phyloP scores from a whole-genome alignment of 2,888 invertebrate species.

The Tetragonula carbonaria region DNA sequence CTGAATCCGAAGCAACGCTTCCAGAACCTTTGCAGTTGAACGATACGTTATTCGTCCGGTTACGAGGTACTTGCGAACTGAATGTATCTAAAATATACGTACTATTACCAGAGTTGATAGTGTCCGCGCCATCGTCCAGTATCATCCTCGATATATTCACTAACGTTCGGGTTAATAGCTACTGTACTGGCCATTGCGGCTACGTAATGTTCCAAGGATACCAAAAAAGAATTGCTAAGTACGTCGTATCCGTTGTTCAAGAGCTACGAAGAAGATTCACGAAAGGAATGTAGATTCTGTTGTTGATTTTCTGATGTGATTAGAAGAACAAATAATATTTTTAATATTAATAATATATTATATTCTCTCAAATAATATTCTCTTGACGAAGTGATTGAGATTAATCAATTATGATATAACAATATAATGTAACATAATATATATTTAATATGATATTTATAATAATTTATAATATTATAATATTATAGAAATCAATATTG shows the following conservation, averaged over 20 bases:
- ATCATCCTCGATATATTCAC: not conserved
- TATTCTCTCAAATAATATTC: not conserved
- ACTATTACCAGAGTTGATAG: slow-evolving; percentile 26
- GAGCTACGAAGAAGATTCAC: not conserved
- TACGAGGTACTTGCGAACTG: slow-evolving; percentile 73
- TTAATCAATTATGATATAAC: too few species aligned
- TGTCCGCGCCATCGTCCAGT: slow-evolving; percentile 11
- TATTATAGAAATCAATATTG: too few species aligned
- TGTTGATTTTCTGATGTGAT: too few species aligned
- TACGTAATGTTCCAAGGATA: slow-evolving; percentile 68
- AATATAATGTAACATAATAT: too few species aligned
- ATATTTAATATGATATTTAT: too few species aligned
- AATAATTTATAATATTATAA: too few species aligned
- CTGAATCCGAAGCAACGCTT: slow-evolving; percentile 17
- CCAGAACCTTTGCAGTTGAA: slow-evolving; percentile 45
- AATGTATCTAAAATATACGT: slow-evolving; percentile 74
- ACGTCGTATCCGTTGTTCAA: not conserved
- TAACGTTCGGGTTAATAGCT: slow-evolving; percentile 7
- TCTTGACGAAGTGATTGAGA: too few species aligned
- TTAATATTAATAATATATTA: too few species aligned
- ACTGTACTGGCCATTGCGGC: slow-evolving; percentile 74
- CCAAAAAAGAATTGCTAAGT: not conserved
- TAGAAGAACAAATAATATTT: too few species aligned
- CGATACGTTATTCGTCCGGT: slow-evolving; percentile 71
- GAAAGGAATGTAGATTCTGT: not conserved